Base-by-base conservation (phyloP, 2,888 invertebrate genomes). In the Noctua janthe region DNA sequence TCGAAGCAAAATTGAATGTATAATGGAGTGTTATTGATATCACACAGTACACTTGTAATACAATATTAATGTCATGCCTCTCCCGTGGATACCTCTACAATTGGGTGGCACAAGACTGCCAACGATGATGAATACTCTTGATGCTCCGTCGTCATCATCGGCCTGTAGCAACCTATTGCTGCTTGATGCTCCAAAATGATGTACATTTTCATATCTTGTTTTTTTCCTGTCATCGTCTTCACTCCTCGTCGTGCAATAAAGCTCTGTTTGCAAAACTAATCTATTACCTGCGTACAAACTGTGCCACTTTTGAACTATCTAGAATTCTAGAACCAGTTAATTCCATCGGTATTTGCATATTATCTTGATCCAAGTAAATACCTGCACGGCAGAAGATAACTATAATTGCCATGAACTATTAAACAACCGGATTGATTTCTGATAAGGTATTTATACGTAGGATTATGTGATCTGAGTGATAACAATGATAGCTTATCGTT, bases 391-490 rank as follows among this genome's bases (percentile, higher is more conserved):
- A 81, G 67, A 85, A 56, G 69, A 81, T 82, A 85, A 62, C 20
- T 80, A n/a, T 82, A 67, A 84, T 71, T 85, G 29, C 67, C 43
- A n/a, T 72, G 47, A n/a, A n/a, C 69, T 47, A n/a, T 47, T 47
- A 71, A 47, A 85, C 47, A 54, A 85, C 39, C 51, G 64, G 47
- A 71, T 81, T 72, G 47, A 71, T 85, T 72, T 35, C 39, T 64
- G 84, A 81, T 81, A 81, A 54, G 20, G 29, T 56, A 49, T 64
- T 29, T 39, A 81, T 56, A 71, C 11, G 35, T 67, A 39, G 47
- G 72, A 81, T 85, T 85, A 85, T 67, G 43, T 71, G 71, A 71
- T 84, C 29, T 54, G 47, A 67, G 62, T 85, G 85, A 85, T 82
- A 82, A 69, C 35, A 43, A 4, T 67, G 81, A 66, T 84, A 71